Percentiles rank a stretch among this genome's conserved stretches.
phyloP scores from a whole-genome alignment of 2,797 vertebrate genomes.

The Natrix natrix region DNA sequence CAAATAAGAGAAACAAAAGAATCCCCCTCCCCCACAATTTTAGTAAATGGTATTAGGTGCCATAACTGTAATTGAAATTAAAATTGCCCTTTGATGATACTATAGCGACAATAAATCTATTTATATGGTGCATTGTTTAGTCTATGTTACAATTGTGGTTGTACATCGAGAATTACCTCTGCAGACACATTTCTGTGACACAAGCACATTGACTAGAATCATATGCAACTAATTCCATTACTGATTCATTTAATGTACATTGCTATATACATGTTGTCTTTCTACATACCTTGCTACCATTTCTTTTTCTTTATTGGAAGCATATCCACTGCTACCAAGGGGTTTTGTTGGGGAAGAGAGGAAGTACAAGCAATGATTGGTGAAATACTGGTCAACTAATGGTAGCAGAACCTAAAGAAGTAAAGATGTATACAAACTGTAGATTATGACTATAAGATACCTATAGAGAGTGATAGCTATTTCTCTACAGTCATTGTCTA shows the following conservation, averaged over 20 bases:
- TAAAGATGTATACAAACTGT: constrained; percentile 12
- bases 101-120: neutral
- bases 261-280: neutral
- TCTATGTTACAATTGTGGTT: neutral
- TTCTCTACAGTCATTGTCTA: neutral
- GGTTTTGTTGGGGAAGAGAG: constrained; percentile 93
- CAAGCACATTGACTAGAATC: neutral
- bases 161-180: neutral
- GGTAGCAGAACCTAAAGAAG: constrained; percentile 90
- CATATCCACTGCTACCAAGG: constrained; percentile 94
- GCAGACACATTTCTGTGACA: neutral
- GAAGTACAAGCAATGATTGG: constrained; percentile 97
- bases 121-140: too few relatives aligned
- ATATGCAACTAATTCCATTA: neutral
- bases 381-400: constrained; percentile 98
- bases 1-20: constrained; percentile 1
- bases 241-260: constrained; percentile 2
- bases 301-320: constrained; percentile 98
- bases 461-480: neutral
- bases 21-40: neutral
- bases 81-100: neutral
- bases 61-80: neutral
- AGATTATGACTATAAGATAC: neutral
- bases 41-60: neutral
- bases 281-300: constrained; percentile 92